Conservation (phyloP, 1,140 invertebrate species). For the Trachymyrmex septentrionalis region DNA sequence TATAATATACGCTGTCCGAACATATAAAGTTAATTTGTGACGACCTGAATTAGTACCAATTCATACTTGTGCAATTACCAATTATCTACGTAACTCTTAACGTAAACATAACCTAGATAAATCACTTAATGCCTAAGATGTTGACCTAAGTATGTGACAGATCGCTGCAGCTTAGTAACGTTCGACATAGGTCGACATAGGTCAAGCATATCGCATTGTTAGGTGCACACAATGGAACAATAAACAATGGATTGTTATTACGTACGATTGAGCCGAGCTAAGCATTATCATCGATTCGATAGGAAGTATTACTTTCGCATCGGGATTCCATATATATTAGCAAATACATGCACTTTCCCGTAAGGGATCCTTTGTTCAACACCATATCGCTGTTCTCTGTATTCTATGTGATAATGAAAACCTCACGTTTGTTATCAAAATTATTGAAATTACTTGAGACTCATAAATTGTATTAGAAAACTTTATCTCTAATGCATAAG, state of each 20-base stretch:
- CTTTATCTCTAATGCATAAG: background rate
- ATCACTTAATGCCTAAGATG: conserved; percentile 40
- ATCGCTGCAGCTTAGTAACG: conserved; percentile 27
- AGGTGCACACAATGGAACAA: conserved; percentile 59
- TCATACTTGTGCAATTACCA: background rate
- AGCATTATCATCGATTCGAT: conserved; percentile 53
- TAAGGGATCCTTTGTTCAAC: background rate
- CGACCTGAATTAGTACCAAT: conserved; percentile 18
- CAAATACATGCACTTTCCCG: background rate
- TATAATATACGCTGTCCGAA: background rate
- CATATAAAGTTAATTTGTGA: conserved; percentile 9
- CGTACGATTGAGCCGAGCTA: conserved; percentile 60
- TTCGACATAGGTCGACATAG: conserved; percentile 20
- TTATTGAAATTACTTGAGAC: background rate
- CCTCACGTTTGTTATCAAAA: background rate
- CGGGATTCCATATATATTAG: background rate
- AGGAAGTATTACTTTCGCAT: conserved; percentile 24
- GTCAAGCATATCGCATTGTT: conserved; percentile 61
- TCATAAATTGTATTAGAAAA: background rate
- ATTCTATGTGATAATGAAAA: background rate
- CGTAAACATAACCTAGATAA: background rate
- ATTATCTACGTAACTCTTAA: conserved; percentile 26
- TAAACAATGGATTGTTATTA: conserved; percentile 73
- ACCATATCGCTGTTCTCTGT: background rate
- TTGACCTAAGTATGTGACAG: conserved; percentile 48